Percentiles rank a stretch among this genome's conserved stretches.
Evolutionary conservation across 1,140 invertebrate species (phyloP).

Genomic region (Rhagoletis pomonella): DNA sequence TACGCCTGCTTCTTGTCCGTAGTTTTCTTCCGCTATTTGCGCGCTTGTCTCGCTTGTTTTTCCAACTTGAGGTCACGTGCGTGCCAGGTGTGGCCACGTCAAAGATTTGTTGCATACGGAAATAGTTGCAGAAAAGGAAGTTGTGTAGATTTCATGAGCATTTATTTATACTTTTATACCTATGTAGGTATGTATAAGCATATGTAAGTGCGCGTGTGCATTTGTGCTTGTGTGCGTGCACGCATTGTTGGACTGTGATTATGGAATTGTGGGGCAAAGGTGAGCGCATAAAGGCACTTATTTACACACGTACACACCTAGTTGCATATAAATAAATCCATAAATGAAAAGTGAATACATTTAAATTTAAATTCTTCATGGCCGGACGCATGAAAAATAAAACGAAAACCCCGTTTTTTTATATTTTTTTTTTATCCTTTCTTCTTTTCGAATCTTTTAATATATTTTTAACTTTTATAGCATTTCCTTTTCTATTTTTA

Average conservation of each 20-base stretch:
- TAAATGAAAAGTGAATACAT: no score
- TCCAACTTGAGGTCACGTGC: slow-evolving; percentile 45
- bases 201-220: neutral
- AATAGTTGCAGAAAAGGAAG: slow-evolving; percentile 41
- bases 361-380: no score
- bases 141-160: slow-evolving; percentile 15
- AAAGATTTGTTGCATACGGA: slow-evolving; percentile 50
- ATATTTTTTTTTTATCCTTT: no score
- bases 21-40: neutral
- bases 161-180: neutral
- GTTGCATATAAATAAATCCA: no score
- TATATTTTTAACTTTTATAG: no score
- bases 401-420: no score
- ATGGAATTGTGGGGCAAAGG: neutral
- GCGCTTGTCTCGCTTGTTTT: neutral
- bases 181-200: neutral
- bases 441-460: no score
- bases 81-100: slow-evolving; percentile 43
- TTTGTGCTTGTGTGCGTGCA: neutral
- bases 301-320: no score
- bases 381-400: no score
- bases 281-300: neutral
- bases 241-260: neutral
- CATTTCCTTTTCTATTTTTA: no score
- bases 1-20: neutral